These are phyloP conservation scores for Acrossocheilus fasciatus DNA, from an alignment of 2,797 vertebrate genomes.

Conservation along the genomic window DNA sequence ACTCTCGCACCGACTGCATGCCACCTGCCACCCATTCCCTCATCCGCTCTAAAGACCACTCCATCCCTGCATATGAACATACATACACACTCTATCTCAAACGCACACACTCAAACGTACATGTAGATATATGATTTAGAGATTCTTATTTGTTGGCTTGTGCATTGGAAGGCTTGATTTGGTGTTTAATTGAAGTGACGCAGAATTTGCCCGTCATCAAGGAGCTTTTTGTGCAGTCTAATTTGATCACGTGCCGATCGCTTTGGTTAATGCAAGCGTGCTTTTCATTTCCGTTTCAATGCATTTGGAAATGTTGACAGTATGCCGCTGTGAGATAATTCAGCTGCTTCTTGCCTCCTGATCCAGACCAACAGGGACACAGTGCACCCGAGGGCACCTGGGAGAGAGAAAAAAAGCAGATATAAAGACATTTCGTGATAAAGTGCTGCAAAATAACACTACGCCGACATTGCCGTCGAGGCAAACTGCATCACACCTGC, in stretches of 20 bases:
- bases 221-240: not conserved
- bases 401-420: constrained; percentile 31
- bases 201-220: constrained; percentile 4
- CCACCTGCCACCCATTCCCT: constrained; percentile 89
- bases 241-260: not conserved
- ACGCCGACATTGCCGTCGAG: not conserved
- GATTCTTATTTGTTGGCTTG: not conserved
- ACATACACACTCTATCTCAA: constrained; percentile 20
- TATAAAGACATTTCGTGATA: not conserved
- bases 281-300: constrained; percentile 16
- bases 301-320: constrained; percentile 35
- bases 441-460: constrained; percentile 4
- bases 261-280: not conserved
- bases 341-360: constrained; percentile 66
- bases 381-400: constrained; percentile 68
- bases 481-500: constrained; percentile 39
- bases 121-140: constrained; percentile 5
- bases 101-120: not conserved
- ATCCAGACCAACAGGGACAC: constrained; percentile 72
- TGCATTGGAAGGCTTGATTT: constrained; percentile 21
- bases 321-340: constrained; percentile 65
- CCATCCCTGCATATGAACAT: constrained; percentile 63
- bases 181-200: not conserved
- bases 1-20: constrained; percentile 93
- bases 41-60: constrained; percentile 91